These are phyloP conservation scores for Parascotia fuliginaria DNA, from an alignment of 2,888 invertebrate genomes.

Conservation along the genomic window DNA sequence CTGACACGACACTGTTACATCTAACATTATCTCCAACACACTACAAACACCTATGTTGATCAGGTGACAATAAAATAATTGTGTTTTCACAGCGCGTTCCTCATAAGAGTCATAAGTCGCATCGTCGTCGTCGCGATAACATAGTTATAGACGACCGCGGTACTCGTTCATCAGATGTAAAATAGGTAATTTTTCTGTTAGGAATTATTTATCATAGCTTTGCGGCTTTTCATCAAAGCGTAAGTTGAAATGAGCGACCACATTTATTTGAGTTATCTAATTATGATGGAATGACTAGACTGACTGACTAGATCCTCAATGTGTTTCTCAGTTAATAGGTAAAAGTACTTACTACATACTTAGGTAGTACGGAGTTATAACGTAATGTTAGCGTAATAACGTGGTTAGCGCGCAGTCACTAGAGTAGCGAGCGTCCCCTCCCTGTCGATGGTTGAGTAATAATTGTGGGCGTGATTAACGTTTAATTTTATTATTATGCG, in stretches of 20 bases:
- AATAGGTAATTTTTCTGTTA: background rate
- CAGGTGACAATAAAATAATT: slow-evolving; percentile 75
- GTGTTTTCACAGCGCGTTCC: slow-evolving; percentile 77
- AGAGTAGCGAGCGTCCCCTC: background rate
- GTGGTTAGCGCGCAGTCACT: slow-evolving; percentile 44
- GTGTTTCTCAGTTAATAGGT: slow-evolving; percentile 26
- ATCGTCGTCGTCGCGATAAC: slow-evolving; percentile 62
- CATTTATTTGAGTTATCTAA: slow-evolving; percentile 19
- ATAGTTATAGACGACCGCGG: slow-evolving; percentile 40
- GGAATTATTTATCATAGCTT: background rate
- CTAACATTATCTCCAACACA: slow-evolving; percentile 59
- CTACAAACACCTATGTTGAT: slow-evolving; percentile 70
- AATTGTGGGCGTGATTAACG: slow-evolving; percentile 59
- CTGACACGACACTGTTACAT: slow-evolving; percentile 54
- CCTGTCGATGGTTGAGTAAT: slow-evolving; percentile 60
- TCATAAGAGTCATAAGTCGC: slow-evolving; percentile 67
- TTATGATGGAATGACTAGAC: slow-evolving; percentile 20
- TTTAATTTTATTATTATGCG: slow-evolving; percentile 55
- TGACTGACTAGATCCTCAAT: slow-evolving; percentile 24
- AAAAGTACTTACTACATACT: slow-evolving; percentile 32
- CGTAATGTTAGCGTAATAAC: slow-evolving; percentile 53
- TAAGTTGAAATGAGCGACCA: slow-evolving; percentile 14
- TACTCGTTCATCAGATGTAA: slow-evolving; percentile 19
- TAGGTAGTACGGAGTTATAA: slow-evolving; percentile 30
- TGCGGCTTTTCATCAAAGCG: slow-evolving; percentile 2